Evolutionary conservation across 2,113 vertebrate genomes (phyloP).

Genomic region (Chinchilla lanigera): DNA sequence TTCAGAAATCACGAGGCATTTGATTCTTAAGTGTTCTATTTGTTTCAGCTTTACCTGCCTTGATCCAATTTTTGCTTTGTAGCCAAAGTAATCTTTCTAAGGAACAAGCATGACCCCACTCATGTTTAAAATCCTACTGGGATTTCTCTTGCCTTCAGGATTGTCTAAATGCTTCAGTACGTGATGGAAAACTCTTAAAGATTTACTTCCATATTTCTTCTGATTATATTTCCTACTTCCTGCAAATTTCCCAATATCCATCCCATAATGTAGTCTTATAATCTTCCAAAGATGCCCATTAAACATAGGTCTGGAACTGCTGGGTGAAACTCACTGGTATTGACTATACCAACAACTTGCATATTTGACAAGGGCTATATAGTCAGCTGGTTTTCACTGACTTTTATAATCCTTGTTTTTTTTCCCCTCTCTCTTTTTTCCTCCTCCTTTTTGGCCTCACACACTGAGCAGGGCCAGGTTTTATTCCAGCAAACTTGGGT

Average conservation of each 20-base stretch:
- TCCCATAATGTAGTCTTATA: neutral
- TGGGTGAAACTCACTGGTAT: neutral
- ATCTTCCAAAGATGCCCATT: conserved; percentile 45
- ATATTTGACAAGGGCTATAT: neutral
- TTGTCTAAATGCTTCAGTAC: neutral
- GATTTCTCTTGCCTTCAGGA: conserved; percentile 6
- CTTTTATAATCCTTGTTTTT: neutral
- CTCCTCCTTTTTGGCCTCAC: neutral
- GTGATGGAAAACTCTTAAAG: neutral
- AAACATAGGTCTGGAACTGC: neutral
- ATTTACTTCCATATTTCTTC: neutral
- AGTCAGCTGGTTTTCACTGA: neutral
- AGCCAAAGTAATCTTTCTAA: conserved; percentile 61
- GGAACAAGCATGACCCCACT: conserved; percentile 52
- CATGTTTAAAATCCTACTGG: neutral
- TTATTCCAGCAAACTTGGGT: conserved; percentile 74
- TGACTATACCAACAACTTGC: neutral
- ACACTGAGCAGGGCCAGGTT: conserved; percentile 67
- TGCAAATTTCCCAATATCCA: neutral
- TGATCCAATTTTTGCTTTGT: conserved; percentile 64
- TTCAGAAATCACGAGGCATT: conserved; percentile 24
- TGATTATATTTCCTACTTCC: neutral
- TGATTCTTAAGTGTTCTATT: conserved; percentile 62
- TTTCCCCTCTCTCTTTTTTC: neutral
- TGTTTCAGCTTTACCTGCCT: conserved; percentile 49